Percentiles rank a stretch among this genome's conserved stretches.
Evolutionary conservation across 2,888 invertebrate species (phyloP).

Genomic region (Dinocampus coccinellae): DNA sequence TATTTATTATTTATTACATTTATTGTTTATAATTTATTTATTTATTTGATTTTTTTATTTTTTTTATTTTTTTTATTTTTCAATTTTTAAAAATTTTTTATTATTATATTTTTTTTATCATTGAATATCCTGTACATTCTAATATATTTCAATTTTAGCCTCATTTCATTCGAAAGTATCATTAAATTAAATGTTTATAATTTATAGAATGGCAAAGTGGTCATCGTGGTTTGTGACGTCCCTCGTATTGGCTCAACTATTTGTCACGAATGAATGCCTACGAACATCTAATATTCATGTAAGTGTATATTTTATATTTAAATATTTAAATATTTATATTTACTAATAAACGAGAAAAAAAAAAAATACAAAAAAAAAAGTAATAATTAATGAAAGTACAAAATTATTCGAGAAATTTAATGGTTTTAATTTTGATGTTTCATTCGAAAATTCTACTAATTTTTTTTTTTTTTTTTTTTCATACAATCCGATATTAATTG

Average conservation of each 20-base stretch:
- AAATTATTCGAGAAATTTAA: constrained; percentile 6
- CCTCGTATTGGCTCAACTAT: constrained; percentile 53
- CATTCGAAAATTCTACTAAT: not conserved
- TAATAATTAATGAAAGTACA: too few relatives aligned
- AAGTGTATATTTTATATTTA: constrained; percentile 36
- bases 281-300: constrained; percentile 55
- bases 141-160: constrained; percentile 12
- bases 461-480: too few relatives aligned
- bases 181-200: constrained; percentile 27
- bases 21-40: too few relatives aligned
- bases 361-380: too few relatives aligned
- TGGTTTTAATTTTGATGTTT: too few relatives aligned
- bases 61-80: too few relatives aligned
- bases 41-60: too few relatives aligned
- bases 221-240: constrained; percentile 52
- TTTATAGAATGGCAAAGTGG: constrained; percentile 58
- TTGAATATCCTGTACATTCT: not conserved
- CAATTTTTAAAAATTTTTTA: too few relatives aligned
- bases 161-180: constrained; percentile 28
- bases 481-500: constrained; percentile 15
- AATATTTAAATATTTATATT: too few relatives aligned
- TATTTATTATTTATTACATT: not conserved
- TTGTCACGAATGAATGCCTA: constrained; percentile 54
- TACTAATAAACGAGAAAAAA: too few relatives aligned
- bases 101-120: not conserved